Conservation (phyloP, 2,113 vertebrate species). For the Sebastes fasciatus region DNA sequence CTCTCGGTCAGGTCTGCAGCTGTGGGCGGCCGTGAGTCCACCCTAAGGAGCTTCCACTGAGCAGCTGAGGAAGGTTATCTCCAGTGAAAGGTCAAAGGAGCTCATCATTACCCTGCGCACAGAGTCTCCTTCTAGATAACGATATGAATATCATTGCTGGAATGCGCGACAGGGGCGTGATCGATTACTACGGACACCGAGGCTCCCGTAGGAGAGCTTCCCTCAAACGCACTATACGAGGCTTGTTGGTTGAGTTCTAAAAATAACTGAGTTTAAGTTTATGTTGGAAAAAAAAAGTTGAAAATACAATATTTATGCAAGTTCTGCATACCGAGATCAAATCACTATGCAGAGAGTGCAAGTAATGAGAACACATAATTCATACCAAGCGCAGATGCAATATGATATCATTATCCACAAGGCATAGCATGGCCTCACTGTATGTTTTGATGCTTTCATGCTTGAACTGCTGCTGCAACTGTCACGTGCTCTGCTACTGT, state of each 20-base stretch:
- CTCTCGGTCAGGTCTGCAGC: constrained; percentile 33
- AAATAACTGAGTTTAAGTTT: not conserved
- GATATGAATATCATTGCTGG: constrained; percentile 51
- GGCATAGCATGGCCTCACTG: not conserved
- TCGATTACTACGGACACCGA: constrained; percentile 18
- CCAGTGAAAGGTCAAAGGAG: constrained; percentile 63
- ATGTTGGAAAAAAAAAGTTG: not conserved
- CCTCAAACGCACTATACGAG: not conserved
- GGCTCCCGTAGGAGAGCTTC: not conserved
- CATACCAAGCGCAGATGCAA: constrained; percentile 13
- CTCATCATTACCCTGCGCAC: constrained; percentile 59
- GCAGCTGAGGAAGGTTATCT: constrained; percentile 58
- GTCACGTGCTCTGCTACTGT: not conserved
- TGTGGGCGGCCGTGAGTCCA: constrained; percentile 40
- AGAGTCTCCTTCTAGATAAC: constrained; percentile 54
- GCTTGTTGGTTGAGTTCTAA: not conserved
- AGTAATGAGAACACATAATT: constrained; percentile 44
- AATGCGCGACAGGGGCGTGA: constrained; percentile 22
- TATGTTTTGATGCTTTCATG: constrained; percentile 11
- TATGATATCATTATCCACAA: constrained; percentile 16
- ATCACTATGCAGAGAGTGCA: constrained; percentile 28
- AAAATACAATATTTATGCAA: constrained; percentile 17
- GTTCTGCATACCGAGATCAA: constrained; percentile 3
- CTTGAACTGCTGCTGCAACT: not conserved
- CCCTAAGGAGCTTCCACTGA: constrained; percentile 42